These are phyloP conservation scores for Cerceris rybyensis DNA, from an alignment of 2,888 invertebrate genomes.

Conservation along the genomic window DNA sequence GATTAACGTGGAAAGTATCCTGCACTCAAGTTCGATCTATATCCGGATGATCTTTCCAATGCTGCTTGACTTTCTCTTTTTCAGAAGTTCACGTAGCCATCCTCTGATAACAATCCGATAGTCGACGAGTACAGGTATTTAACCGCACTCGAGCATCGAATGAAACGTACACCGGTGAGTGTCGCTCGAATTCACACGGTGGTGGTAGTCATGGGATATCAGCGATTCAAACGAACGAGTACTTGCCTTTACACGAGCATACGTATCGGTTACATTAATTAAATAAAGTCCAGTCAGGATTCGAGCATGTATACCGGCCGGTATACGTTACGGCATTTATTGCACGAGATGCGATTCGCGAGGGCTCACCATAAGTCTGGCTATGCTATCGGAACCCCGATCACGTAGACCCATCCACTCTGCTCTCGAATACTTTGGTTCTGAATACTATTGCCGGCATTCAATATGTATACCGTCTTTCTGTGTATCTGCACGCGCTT, in stretches of 20 bases:
- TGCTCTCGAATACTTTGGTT: constrained; percentile 61
- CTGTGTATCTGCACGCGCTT: constrained; percentile 14
- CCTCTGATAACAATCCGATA: constrained; percentile 49
- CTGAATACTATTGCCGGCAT: constrained; percentile 57
- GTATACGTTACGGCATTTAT: constrained; percentile 60
- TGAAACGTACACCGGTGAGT: constrained; percentile 46
- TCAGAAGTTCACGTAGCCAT: constrained; percentile 45
- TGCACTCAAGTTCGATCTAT: not conserved
- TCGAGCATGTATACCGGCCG: constrained; percentile 41
- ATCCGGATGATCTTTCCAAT: not conserved
- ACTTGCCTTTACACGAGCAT: constrained; percentile 60
- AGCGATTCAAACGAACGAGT: constrained; percentile 49
- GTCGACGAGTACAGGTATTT: constrained; percentile 38
- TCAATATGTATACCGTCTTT: constrained; percentile 41
- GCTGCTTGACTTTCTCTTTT: constrained; percentile 49
- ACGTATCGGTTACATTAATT: constrained; percentile 72
- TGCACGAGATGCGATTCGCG: constrained; percentile 61
- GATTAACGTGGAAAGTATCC: too few relatives aligned
- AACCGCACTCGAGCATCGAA: constrained; percentile 26
- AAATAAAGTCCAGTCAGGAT: constrained; percentile 63
- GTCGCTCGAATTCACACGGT: constrained; percentile 48
- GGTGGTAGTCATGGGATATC: constrained; percentile 22
- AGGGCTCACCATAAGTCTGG: constrained; percentile 69
- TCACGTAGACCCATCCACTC: constrained; percentile 72
- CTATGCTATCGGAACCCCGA: constrained; percentile 70